Evolutionary conservation across 2,888 invertebrate species (phyloP), one percentile per base, ranked within the genome.

Genomic region (Eupithecia insigniata): DNA sequence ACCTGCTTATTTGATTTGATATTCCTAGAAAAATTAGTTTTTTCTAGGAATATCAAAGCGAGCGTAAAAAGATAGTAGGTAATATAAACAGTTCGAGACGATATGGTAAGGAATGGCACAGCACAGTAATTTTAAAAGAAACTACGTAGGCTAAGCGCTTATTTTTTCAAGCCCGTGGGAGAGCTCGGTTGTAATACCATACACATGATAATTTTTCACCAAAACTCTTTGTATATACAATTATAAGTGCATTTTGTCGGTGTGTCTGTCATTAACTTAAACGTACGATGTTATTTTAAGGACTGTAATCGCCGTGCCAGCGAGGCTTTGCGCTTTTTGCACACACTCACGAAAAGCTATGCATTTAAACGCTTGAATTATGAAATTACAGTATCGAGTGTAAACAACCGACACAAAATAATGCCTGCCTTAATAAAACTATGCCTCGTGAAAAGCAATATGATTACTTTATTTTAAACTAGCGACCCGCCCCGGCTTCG

Each of bases 221-320:
- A 91, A 94, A 93, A 92, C 89, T 91, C 92, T 91, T 92, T 91
- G 91, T 91, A 89, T 90, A 90, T 87, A 90, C 90, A 93, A 94
- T 93, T 94, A 94, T 93, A 93, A 93, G 89, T 87, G 90, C 92
- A 93, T 93, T 93, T 93, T 88, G 92, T 89, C 92, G 91, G 93
- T 90, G 90, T 92, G 91, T 91, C 93, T 89, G 92, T 92, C 92
- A 94, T 93, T 94, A 94, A 90, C 90, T 94, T 94, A 93, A 94
- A 93, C 91, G 93, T 91, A 93, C 91, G 92, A 94, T 93, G 94
- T 93, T 94, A 94, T 94, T 93, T 93, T 92, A 93, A 92, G 91
- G 92, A 85, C 90, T 89, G 88, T 93, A 94, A 94, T 93, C 89
- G 90, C 87, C 87, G 90, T 90, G 86, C 87, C 87, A 85, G 90